Conservation (phyloP, 2,888 invertebrate species). For the Entomobrya proxima region DNA sequence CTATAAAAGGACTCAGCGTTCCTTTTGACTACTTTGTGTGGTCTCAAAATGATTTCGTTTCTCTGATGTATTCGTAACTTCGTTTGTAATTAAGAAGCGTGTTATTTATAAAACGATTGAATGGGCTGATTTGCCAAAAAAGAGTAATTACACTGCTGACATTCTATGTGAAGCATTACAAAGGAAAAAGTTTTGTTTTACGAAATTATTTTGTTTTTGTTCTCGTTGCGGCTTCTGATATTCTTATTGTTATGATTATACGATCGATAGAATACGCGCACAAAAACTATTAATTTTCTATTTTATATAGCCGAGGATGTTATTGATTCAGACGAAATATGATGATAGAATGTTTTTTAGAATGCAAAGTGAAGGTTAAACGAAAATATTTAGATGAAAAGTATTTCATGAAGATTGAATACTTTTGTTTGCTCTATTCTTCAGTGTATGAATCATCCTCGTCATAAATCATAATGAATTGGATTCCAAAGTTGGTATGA, state of each 20-base stretch:
- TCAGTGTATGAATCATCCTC: background rate
- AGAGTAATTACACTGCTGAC: conserved; percentile 2
- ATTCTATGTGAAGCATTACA: background rate
- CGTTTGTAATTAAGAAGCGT: background rate
- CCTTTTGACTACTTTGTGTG: too few species aligned
- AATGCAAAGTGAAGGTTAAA: background rate
- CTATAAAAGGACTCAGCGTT: too few species aligned
- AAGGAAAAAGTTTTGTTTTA: background rate
- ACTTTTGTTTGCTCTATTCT: too few species aligned
- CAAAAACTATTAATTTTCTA: conserved; percentile 1
- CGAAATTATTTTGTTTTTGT: conserved; percentile 6
- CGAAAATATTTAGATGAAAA: background rate
- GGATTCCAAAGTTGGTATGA: background rate
- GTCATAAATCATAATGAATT: background rate
- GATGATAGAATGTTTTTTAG: background rate
- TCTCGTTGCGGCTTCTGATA: too few species aligned
- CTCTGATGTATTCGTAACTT: too few species aligned
- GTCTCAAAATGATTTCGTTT: too few species aligned
- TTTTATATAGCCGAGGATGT: conserved; percentile 11
- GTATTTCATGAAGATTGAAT: background rate
- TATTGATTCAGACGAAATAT: conserved; percentile 1
- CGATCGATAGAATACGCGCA: too few species aligned
- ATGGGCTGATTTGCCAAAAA: background rate
- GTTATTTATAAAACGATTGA: background rate
- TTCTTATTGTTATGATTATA: too few species aligned